Evolutionary conservation across 2,888 invertebrate species (phyloP).

Genomic region (Ophion ellenae): DNA sequence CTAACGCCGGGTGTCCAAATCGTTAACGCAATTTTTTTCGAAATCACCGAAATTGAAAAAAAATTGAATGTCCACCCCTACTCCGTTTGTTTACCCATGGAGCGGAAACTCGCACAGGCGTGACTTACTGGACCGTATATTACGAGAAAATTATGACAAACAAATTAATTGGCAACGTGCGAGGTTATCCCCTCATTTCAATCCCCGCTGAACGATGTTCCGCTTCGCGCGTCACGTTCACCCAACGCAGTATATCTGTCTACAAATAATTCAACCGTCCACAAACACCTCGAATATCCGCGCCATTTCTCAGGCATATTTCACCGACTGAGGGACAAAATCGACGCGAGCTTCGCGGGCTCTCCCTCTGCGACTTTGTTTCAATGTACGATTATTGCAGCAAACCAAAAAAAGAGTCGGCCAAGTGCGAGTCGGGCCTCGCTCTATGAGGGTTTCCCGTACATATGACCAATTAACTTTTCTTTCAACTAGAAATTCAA

Average conservation of each 20-base stretch:
- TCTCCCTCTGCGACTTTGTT: background rate
- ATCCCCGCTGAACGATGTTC: conserved; percentile 54
- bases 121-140: conserved; percentile 73
- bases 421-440: no score
- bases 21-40: background rate
- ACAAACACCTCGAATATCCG: conserved; percentile 72
- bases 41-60: background rate
- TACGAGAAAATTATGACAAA: conserved; percentile 80
- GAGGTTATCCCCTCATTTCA: conserved; percentile 63
- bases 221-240: conserved; percentile 56
- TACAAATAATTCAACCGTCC: conserved; percentile 79
- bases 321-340: conserved; percentile 7
- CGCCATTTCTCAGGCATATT: conserved; percentile 48
- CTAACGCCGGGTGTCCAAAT: no score
- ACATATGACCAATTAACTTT: no score
- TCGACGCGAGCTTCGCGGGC: conserved; percentile 43
- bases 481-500: no score
- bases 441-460: no score
- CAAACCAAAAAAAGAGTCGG: no score
- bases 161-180: conserved; percentile 77
- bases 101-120: conserved; percentile 4
- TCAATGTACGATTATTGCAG: background rate
- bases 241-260: conserved; percentile 78
- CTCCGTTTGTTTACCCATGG: conserved; percentile 9
- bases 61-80: background rate